Conservation (phyloP, 30 jellyfish, hydroid and myxozoan species). For the Pelagia noctiluca region DNA sequence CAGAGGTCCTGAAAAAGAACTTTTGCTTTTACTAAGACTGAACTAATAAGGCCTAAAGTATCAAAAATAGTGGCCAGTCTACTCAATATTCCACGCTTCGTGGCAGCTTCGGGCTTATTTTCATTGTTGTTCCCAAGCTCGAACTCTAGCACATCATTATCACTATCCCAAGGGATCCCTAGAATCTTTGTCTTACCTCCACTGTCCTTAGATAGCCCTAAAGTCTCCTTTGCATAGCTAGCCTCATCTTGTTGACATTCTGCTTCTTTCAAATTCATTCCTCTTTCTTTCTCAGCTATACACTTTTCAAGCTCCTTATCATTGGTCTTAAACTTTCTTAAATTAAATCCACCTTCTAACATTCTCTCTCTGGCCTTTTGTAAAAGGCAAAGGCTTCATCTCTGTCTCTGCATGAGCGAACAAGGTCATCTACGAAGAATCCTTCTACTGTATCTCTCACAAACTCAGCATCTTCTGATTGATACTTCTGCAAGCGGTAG, state of each 20-base stretch:
- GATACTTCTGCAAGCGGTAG: neutral
- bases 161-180: constrained; percentile 70
- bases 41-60: constrained; percentile 53
- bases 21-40: constrained; percentile 61
- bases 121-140: constrained; percentile 16
- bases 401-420: neutral
- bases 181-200: constrained; percentile 61
- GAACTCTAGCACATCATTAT: constrained; percentile 42
- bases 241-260: neutral
- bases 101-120: neutral
- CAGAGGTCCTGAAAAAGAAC: constrained; percentile 59
- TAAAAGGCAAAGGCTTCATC: constrained; percentile 7
- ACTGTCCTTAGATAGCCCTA: constrained; percentile 46
- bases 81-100: constrained; percentile 56
- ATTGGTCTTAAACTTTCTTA: constrained; percentile 46
- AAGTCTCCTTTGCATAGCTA: constrained; percentile 51
- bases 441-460: constrained; percentile 10
- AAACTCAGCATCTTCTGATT: constrained; percentile 27
- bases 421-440: constrained; percentile 32
- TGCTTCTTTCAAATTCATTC: neutral
- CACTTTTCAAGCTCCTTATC: constrained; percentile 21
- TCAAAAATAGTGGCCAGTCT: constrained; percentile 57
- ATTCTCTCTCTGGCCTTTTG: neutral
- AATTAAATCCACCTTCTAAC: constrained; percentile 30
- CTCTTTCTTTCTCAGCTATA: constrained; percentile 43